A percentile compares a stretch with the other conserved stretches of the same genome.
phyloP scores from a whole-genome alignment of 2,888 invertebrate genomes.

The Nycteola revayana region DNA sequence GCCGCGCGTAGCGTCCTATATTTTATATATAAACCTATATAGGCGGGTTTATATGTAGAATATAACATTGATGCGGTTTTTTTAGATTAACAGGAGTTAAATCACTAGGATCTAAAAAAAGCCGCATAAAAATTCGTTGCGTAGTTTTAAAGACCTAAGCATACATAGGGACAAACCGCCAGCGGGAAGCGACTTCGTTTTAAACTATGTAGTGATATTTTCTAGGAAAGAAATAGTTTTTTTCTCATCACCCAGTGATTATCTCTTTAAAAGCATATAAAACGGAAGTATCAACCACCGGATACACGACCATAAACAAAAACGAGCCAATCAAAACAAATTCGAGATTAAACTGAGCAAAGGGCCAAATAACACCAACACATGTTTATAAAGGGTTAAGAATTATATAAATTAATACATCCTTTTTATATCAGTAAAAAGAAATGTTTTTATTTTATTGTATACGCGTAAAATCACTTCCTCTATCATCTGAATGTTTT shows the following conservation, averaged over 20 bases:
- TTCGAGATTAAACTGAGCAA: slow-evolving; percentile 70
- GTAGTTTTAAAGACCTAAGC: too few relatives aligned
- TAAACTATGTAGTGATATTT: too few relatives aligned
- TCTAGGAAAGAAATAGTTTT: too few relatives aligned
- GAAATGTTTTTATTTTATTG: slow-evolving; percentile 62
- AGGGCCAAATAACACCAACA: slow-evolving; percentile 69
- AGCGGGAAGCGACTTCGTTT: too few relatives aligned
- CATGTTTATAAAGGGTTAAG: slow-evolving; percentile 76
- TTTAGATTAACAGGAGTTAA: too few relatives aligned
- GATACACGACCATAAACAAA: slow-evolving; percentile 55
- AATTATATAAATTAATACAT: slow-evolving; percentile 80
- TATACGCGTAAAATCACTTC: slow-evolving; percentile 76
- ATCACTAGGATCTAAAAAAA: too few relatives aligned
- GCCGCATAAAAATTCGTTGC: too few relatives aligned
- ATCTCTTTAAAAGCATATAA: slow-evolving; percentile 27
- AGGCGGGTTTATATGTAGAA: too few relatives aligned
- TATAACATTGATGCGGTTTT: too few relatives aligned
- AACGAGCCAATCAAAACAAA: slow-evolving; percentile 70
- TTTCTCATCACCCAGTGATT: slow-evolving; percentile 13
- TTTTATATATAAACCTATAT: too few relatives aligned
- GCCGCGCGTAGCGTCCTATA: too few relatives aligned
- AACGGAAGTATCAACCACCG: slow-evolving; percentile 54
- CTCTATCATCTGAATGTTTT: slow-evolving; percentile 67
- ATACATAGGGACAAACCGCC: too few relatives aligned
- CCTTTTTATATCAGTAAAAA: slow-evolving; percentile 53